These are phyloP conservation scores for Peromyscus melanophrys DNA, from an alignment of 2,797 vertebrate genomes.

Conservation along the genomic window DNA sequence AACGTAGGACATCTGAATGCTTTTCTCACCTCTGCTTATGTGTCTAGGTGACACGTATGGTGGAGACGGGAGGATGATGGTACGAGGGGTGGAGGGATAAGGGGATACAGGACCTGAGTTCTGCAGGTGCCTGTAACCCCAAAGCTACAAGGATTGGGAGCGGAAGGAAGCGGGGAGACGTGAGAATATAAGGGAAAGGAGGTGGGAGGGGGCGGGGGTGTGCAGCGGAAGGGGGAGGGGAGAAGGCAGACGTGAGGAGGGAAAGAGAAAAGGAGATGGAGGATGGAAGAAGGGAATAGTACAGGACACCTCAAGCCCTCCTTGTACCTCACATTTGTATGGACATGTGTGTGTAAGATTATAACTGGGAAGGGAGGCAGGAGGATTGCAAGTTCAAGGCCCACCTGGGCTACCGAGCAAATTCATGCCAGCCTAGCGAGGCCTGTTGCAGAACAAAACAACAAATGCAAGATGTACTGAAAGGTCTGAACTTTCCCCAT, in stretches of 20 bases:
- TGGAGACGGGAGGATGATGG: too few relatives aligned
- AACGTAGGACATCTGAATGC: too few relatives aligned
- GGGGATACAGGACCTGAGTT: background rate
- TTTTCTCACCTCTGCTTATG: too few relatives aligned
- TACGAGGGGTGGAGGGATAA: background rate
- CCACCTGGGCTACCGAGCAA: background rate
- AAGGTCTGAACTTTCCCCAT: too few relatives aligned
- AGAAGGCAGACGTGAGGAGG: background rate
- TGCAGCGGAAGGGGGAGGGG: background rate
- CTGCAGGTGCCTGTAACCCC: background rate
- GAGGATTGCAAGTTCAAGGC: background rate
- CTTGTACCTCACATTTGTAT: background rate
- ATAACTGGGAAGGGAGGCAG: background rate
- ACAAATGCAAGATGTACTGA: background rate
- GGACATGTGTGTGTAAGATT: too few relatives aligned
- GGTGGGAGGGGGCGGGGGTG: background rate
- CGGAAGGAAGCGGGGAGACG: background rate
- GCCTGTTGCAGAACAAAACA: background rate
- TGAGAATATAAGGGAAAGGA: background rate
- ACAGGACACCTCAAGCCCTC: background rate
- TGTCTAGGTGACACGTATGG: too few relatives aligned
- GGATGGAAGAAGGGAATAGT: background rate
- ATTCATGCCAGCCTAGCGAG: background rate
- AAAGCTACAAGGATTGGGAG: background rate
- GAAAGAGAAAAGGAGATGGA: background rate